Evolutionary conservation across 2,113 vertebrate genomes (phyloP), one percentile per base, ranked within the genome.

Genomic region (Sebastes fasciatus): DNA sequence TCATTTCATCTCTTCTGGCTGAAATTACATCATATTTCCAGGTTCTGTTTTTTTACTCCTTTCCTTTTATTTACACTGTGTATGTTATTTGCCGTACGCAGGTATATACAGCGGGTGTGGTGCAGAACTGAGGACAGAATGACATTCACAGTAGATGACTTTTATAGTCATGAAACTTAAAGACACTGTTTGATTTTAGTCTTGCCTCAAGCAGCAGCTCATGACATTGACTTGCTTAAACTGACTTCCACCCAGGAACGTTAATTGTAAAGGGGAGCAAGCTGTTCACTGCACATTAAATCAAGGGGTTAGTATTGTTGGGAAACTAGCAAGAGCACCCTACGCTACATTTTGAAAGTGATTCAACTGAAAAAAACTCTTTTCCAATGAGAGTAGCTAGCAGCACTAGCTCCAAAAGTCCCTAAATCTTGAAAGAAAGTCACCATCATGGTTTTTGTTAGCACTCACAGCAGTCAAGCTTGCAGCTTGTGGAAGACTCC

Each of bases 341-440:
- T 34, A 34, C 4, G 0, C 34, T 34, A 34, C 0, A 34, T 34
- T 34, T 34, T 34, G 0, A 0, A 4, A 34, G 0, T 34, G 0
- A 34, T 34, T 34, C 34, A 34, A 34, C 34, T 4, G 34, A 34
- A 34, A 34, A 34, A 26, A 23, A 23, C 23, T 23, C 23, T 23
- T 23, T 23, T 23, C 23, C 23, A 23, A 23, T 23, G 23, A 23
- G 2, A 23, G 23, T 23, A 23, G 23, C 23, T 23, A 23, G 23
- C 23, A 23, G 23, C 23, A 23, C 23, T 23, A 23, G 23, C 23
- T 23, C 23, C 23, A 23, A 23, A 23, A 23, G 23, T 23, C 23
- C 23, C 23, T 23, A 23, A 2, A 23, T 23, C 23, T 23, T 23
- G 23, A 23, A 23, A 23, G 23, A 23, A 23, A 23, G 23, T 23